Evolutionary conservation across 1,140 invertebrate species (phyloP), one percentile per base, ranked within the genome.

Genomic region (Brachionus angularis): DNA sequence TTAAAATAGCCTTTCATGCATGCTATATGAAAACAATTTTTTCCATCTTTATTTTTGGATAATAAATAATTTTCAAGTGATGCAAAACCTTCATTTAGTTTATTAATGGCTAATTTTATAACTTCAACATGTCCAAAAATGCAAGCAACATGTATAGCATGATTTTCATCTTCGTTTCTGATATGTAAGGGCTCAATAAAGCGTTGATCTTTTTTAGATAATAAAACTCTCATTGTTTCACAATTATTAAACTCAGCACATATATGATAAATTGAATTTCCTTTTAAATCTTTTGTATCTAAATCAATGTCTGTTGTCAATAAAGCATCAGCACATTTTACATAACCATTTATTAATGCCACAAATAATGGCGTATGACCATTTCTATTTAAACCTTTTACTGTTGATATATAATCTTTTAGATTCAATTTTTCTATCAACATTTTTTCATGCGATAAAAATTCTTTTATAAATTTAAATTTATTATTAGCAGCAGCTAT

Each of bases 1-100:
- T 70, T 50, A 27, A 39, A 50, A 29, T 52, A 53, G 1, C 67
- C 67, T 53, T 70, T 50, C 0, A 18, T 16, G 14, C 46, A 50
- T 8, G 47, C 67, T n/a, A 70, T 50, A 33, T 70, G 67, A 42
- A 70, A 70, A 42, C 33, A 50, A 31, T 16, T 70, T 12, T 67
- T 67, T 33, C 62, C 62, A 14, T 67, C 42, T 18, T 50, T 46
- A 23, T 67, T 67, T 50, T 67, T 67, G 10, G 62, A 67, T 14
- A 46, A 31, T 27, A 67, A 50, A 36, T 47, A 67, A 33, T 18
- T 34, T 50, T 67, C 62, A 27, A 50, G 46, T 4, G 62, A 67
- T 12, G 62, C 46, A 36, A 34, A 67, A n/a, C 62, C 36, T 2
- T 67, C 62, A 27, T 47, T 47, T 3, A 67, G 42, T n/a, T 33